phyloP scores from a whole-genome alignment of 2,888 invertebrate genomes.

The Leptopilina drosophilae region DNA sequence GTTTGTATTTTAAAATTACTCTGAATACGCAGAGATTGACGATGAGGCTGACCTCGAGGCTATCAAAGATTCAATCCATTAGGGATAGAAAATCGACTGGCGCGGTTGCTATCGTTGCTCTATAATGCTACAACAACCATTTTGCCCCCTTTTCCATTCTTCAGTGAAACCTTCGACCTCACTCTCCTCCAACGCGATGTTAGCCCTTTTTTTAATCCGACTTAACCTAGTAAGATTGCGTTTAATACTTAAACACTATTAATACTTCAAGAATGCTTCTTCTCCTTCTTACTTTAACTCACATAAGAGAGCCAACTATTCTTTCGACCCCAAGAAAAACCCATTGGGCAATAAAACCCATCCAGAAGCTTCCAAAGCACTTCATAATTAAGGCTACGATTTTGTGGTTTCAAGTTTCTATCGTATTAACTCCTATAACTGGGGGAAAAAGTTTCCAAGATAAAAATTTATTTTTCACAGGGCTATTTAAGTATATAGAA shows the following conservation, averaged over 20 bases:
- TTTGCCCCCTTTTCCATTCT: slow-evolving; percentile 50
- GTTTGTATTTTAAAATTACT: neutral
- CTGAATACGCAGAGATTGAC: slow-evolving; percentile 58
- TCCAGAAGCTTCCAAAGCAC: neutral
- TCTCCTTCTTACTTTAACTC: slow-evolving; percentile 47
- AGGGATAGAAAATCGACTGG: slow-evolving; percentile 50
- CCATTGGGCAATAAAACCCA: neutral
- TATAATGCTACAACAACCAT: slow-evolving; percentile 45
- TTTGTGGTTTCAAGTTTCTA: neutral
- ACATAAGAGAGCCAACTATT: slow-evolving; percentile 25
- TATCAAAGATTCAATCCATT: slow-evolving; percentile 71
- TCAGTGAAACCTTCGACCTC: slow-evolving; percentile 46
- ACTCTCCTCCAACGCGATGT: slow-evolving; percentile 43
- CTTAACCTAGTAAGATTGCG: slow-evolving; percentile 68
- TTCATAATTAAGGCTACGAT: slow-evolving; percentile 32
- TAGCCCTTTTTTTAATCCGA: slow-evolving; percentile 55
- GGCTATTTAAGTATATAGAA: too few species aligned
- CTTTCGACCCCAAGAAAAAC: slow-evolving; percentile 14
- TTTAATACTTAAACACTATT: slow-evolving; percentile 69
- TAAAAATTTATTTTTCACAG: too few species aligned
- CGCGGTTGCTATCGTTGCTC: slow-evolving; percentile 45
- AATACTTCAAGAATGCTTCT: slow-evolving; percentile 62
- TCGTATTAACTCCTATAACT: neutral
- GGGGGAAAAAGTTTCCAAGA: neutral
- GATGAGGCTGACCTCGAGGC: slow-evolving; percentile 63